phyloP scores from a whole-genome alignment of 2,113 vertebrate genomes.

The Maccullochella peelii region DNA sequence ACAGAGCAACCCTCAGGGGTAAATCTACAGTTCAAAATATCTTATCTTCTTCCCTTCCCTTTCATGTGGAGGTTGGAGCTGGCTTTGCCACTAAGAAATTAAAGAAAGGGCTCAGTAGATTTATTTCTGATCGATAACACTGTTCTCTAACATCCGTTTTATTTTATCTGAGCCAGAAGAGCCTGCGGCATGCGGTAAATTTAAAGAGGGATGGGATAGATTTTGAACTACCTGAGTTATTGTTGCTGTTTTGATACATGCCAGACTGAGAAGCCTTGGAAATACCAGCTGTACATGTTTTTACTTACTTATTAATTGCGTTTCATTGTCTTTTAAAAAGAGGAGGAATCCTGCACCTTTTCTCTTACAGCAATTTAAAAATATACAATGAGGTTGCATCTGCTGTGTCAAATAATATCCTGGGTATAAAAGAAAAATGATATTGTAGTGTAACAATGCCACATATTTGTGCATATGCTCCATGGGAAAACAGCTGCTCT shows the following conservation, averaged over 20 bases:
- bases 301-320: neutral
- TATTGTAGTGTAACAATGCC: neutral
- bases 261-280: neutral
- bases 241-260: neutral
- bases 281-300: neutral
- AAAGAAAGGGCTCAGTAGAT: neutral
- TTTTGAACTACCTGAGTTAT: neutral
- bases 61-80: neutral
- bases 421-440: neutral
- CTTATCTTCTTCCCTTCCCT: neutral
- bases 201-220: neutral
- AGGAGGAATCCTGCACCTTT: neutral
- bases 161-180: neutral
- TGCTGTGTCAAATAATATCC: neutral
- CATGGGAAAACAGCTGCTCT: neutral
- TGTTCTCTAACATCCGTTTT: neutral
- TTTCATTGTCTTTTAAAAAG: neutral
- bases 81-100: neutral
- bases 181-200: neutral
- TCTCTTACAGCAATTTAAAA: neutral
- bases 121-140: neutral
- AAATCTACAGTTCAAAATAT: constrained; percentile 2
- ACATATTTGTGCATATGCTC: neutral
- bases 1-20: neutral
- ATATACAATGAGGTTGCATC: neutral